Conservation (phyloP, 1,140 invertebrate genomes). For the Sminthurides bifidus region DNA sequence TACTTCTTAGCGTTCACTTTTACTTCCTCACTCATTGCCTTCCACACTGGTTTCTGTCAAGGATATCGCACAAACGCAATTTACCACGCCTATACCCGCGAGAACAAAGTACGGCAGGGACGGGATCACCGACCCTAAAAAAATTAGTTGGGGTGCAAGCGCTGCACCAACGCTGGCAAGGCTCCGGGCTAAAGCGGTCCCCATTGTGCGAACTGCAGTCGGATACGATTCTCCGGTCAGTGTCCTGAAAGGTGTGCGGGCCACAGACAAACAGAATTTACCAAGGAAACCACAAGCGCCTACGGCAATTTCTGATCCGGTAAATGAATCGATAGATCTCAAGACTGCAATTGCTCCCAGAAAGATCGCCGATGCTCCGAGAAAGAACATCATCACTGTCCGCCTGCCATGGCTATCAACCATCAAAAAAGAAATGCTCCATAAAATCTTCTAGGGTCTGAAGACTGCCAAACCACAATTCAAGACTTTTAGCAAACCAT, state of each 20-base stretch:
- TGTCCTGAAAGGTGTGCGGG: neutral
- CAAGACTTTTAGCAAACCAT: too few species aligned
- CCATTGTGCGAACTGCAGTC: neutral
- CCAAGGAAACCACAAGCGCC: neutral
- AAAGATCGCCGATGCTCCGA: too few species aligned
- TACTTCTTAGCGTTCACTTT: too few species aligned
- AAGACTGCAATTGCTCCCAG: neutral
- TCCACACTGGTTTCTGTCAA: neutral
- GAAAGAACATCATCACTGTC: neutral
- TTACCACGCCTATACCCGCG: neutral
- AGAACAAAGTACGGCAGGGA: slow-evolving; percentile 7
- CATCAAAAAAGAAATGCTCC: neutral
- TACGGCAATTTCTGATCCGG: neutral
- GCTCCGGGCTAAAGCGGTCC: neutral
- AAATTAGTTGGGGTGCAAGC: slow-evolving; percentile 5
- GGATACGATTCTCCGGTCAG: slow-evolving; percentile 9
- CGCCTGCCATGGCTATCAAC: neutral
- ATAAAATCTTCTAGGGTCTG: neutral
- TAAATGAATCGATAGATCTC: too few species aligned
- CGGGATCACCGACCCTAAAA: neutral
- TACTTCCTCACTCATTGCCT: too few species aligned
- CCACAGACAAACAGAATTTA: slow-evolving; percentile 10
- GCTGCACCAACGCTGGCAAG: neutral
- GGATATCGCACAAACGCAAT: neutral
- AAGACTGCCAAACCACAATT: too few species aligned